phyloP scores from a whole-genome alignment of 2,888 invertebrate genomes.

The Trachelus tabidus region DNA sequence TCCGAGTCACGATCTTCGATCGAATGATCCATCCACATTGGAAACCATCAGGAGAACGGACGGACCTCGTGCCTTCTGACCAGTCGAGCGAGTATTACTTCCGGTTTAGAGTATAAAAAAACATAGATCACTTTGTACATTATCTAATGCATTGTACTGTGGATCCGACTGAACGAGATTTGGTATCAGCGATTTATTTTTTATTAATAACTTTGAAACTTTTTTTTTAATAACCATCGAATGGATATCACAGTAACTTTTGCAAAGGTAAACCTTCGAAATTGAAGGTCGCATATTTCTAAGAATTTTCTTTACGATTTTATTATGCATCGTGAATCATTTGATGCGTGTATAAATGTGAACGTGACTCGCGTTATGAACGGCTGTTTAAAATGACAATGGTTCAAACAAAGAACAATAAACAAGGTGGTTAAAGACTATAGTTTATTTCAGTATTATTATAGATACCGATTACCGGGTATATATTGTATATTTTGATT shows the following conservation, averaged over 20 bases:
- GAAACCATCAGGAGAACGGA: neutral
- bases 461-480: neutral
- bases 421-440: neutral
- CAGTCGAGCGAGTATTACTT: conserved; percentile 14
- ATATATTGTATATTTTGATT: neutral
- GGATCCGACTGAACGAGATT: neutral
- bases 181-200: neutral
- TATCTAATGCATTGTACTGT: neutral
- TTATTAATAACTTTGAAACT: neutral
- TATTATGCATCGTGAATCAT: neutral
- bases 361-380: conserved; percentile 14
- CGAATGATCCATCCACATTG: conserved; percentile 12
- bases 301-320: neutral
- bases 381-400: conserved; percentile 11
- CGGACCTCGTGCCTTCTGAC: conserved; percentile 19
- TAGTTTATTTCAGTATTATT: neutral
- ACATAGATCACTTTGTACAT: neutral
- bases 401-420: conserved; percentile 14
- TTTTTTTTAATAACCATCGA: neutral
- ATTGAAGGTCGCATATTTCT: neutral
- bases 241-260: neutral
- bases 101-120: conserved; percentile 4
- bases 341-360: neutral
- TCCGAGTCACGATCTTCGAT: conserved; percentile 8
- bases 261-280: neutral